Conservation (phyloP, 2,888 invertebrate species). For the Rhagophthalmus giganteus region DNA sequence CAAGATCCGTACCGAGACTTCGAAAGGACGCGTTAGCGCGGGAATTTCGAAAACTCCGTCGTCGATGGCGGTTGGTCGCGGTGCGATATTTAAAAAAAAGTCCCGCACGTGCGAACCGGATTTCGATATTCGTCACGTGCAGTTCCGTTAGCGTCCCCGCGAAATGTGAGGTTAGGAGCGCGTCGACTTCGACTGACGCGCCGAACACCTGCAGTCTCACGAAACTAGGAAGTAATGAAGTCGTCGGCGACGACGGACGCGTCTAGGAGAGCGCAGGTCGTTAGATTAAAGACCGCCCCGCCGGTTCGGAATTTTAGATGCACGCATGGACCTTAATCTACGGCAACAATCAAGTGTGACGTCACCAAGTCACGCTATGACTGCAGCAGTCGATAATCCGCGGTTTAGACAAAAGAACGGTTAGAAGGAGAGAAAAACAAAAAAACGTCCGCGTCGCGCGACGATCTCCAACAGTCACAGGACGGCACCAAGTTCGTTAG, state of each 20-base stretch:
- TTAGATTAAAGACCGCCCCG: conserved; percentile 44
- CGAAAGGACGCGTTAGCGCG: neutral
- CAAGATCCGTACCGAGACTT: conserved; percentile 57
- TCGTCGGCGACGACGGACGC: conserved; percentile 8
- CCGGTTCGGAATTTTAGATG: conserved; percentile 43
- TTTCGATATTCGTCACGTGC: no score
- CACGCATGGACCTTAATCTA: conserved; percentile 48
- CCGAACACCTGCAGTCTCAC: conserved; percentile 5
- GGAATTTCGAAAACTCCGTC: no score
- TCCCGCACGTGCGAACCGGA: no score
- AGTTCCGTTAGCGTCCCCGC: no score
- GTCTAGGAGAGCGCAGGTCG: conserved; percentile 43
- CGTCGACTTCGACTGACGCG: no score
- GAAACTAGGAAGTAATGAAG: conserved; percentile 21
- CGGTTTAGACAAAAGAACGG: conserved; percentile 5
- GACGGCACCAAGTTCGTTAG: no score
- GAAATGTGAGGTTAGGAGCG: neutral
- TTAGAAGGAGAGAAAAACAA: conserved; percentile 10
- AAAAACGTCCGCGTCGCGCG: conserved; percentile 12
- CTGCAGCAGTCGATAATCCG: conserved; percentile 42
- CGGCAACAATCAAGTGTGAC: conserved; percentile 49
- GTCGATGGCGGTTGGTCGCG: no score
- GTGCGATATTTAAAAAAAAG: no score
- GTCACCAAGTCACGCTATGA: conserved; percentile 49
- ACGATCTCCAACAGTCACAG: neutral